phyloP scores from a whole-genome alignment of 2,888 invertebrate species.

The Campoplex nolae region DNA sequence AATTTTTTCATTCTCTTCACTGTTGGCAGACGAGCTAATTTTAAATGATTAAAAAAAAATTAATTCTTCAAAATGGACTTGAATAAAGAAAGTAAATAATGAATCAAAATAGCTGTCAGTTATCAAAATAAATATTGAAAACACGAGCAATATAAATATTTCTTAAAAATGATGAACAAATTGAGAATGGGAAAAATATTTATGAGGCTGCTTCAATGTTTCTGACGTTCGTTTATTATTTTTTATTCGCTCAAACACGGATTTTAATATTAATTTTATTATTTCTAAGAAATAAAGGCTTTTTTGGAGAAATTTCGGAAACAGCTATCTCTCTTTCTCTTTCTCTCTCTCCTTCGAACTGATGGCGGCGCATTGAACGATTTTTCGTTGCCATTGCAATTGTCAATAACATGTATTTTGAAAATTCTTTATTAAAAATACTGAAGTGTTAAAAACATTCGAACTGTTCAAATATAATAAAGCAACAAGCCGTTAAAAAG shows the following conservation, averaged over 20 bases:
- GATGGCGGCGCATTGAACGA: too few species aligned
- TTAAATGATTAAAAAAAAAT: too few species aligned
- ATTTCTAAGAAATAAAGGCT: too few species aligned
- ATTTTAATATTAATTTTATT: neutral
- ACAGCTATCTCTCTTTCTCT: too few species aligned
- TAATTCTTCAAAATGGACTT: neutral
- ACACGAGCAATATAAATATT: neutral
- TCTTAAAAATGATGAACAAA: neutral
- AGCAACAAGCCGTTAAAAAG: neutral
- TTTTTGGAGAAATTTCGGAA: too few species aligned
- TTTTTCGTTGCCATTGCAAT: too few species aligned
- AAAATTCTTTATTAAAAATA: too few species aligned
- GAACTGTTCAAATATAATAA: neutral
- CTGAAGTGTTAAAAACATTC: neutral
- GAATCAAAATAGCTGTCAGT: neutral
- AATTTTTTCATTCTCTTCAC: too few species aligned
- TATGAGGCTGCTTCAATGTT: neutral
- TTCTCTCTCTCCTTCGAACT: too few species aligned
- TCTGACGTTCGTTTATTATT: too few species aligned
- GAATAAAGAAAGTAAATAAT: neutral
- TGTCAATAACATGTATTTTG: neutral
- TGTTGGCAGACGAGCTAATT: too few species aligned
- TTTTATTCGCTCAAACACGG: neutral
- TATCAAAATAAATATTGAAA: neutral
- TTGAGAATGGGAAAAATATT: neutral